A percentile compares a stretch with the other conserved stretches of the same genome.
These are phyloP conservation scores for Melanchra persicariae DNA, from an alignment of 2,888 invertebrate genomes.

Conservation along the genomic window DNA sequence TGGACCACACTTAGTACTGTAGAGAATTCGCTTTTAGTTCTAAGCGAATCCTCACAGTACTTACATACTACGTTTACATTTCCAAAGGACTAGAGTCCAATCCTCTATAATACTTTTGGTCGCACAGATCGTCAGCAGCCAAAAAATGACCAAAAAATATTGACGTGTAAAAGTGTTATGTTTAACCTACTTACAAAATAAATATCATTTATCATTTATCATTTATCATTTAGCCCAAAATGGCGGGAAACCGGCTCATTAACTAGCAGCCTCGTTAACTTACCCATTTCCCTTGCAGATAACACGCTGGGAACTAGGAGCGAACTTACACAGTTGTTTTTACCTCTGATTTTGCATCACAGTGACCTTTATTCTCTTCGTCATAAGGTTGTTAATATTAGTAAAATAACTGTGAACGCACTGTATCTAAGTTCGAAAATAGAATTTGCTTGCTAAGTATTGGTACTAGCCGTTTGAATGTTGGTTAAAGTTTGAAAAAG, in stretches of 20 bases:
- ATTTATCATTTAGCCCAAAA: too few relatives aligned
- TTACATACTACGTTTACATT: background rate
- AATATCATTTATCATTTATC: too few relatives aligned
- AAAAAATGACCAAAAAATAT: too few relatives aligned
- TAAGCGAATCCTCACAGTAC: background rate
- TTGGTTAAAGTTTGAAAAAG: background rate
- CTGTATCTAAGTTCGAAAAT: slow-evolving; percentile 6
- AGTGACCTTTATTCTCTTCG: too few relatives aligned
- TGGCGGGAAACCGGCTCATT: slow-evolving; percentile 20
- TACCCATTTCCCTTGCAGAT: slow-evolving; percentile 26
- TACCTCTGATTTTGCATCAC: too few relatives aligned
- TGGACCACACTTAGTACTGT: too few relatives aligned
- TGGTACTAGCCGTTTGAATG: background rate
- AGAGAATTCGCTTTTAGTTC: too few relatives aligned
- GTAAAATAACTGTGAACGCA: too few relatives aligned
- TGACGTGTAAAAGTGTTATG: too few relatives aligned
- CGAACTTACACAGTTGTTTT: background rate
- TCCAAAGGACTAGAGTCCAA: slow-evolving; percentile 6
- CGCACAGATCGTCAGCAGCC: slow-evolving; percentile 1
- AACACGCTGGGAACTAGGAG: slow-evolving; percentile 9
- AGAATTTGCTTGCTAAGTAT: background rate
- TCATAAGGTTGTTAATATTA: too few relatives aligned
- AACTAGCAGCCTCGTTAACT: slow-evolving; percentile 5
- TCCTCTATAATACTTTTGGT: background rate
- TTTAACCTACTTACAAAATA: too few relatives aligned